Evolutionary conservation across 2,797 vertebrate genomes (phyloP), one percentile per base, ranked within the genome.

Genomic region (Corythornis leucogaster): DNA sequence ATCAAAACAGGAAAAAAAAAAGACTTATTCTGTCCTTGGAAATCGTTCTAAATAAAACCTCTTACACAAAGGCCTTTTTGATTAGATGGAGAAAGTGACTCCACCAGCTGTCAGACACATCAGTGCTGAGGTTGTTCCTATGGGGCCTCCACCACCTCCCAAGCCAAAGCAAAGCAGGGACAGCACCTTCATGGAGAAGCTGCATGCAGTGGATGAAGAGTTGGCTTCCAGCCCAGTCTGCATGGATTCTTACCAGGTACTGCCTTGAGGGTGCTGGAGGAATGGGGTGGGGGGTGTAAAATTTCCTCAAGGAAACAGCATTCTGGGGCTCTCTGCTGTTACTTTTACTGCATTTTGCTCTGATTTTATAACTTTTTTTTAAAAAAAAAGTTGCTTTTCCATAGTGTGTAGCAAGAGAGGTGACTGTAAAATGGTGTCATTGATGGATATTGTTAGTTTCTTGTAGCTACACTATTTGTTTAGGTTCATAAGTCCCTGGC

Each of bases 191-290:
- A 98, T 99, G 96, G 99, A 99, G 95, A 98, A 99, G 92, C 97
- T 99, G 15, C 98, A 99, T 1, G 99, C 99, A 0, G 99, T 99
- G 74, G 99, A 99, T 58, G 98, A 98, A 40, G 99, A 99, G 81
- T 59, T 99, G 94, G 98, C 98, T 28, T 98, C 97, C 2, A 98
- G 97, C 92, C 96, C 98, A 0, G 82, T 98, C 15, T 98, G 97
- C 95, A 97, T 98, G 97, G 98, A 98, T 59, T 97, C 98, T 85
- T 99, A 97, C 81, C 97, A 98, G 98, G 98, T 99, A 92, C 68
- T 3, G 5, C 38, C 38, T 40, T 40, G 6, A 14, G 38, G 14
- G 38, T 40, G 38, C 38, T 40, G 38, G 38, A 40, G 38, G 38
- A 40, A 40, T 40, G 38, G 38, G 14, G 14, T 40, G 38, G 38